Percentiles rank a stretch among this genome's conserved stretches.
Conservation (phyloP, 64 coral and sea anemone species). For the Dendrophyllia cribrosa region DNA sequence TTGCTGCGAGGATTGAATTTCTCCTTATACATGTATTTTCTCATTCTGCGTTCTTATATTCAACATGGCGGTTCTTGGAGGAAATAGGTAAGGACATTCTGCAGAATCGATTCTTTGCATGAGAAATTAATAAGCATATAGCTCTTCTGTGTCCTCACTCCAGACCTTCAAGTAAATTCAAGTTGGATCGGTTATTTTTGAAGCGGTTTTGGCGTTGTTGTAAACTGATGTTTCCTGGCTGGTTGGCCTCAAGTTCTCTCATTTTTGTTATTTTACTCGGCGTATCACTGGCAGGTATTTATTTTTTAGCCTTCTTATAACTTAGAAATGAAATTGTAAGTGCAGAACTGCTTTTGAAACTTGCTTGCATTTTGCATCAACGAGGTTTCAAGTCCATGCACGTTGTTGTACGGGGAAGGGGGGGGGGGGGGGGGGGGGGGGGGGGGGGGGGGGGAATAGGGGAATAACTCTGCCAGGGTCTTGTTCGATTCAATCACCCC, state of each 20-base stretch:
- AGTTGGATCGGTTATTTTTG: conserved; percentile 87
- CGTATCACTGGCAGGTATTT: conserved; percentile 77
- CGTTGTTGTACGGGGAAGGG: too few relatives aligned
- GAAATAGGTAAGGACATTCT: not conserved
- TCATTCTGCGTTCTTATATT: not conserved
- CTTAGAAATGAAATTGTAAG: not conserved
- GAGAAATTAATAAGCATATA: too few relatives aligned
- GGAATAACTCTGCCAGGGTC: too few relatives aligned
- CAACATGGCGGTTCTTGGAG: not conserved
- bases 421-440: not conserved
- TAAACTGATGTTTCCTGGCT: conserved; percentile 83
- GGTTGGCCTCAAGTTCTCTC: conserved; percentile 67
- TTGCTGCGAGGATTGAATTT: not conserved
- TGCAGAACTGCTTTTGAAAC: not conserved
- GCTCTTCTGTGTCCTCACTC: not conserved
- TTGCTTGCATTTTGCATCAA: not conserved
- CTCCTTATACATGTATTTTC: not conserved
- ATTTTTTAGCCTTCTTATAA: not conserved
- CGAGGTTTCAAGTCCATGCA: too few relatives aligned
- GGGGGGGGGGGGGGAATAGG: not conserved
- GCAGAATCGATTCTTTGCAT: not conserved
- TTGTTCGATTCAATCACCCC: too few relatives aligned
- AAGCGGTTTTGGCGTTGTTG: conserved; percentile 76
- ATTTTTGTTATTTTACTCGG: conserved; percentile 86
- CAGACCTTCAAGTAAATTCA: conserved; percentile 17